A percentile compares a stretch with the other conserved stretches of the same genome.
phyloP scores from a whole-genome alignment of 2,888 invertebrate species.

The Drosophila kuntzei region DNA sequence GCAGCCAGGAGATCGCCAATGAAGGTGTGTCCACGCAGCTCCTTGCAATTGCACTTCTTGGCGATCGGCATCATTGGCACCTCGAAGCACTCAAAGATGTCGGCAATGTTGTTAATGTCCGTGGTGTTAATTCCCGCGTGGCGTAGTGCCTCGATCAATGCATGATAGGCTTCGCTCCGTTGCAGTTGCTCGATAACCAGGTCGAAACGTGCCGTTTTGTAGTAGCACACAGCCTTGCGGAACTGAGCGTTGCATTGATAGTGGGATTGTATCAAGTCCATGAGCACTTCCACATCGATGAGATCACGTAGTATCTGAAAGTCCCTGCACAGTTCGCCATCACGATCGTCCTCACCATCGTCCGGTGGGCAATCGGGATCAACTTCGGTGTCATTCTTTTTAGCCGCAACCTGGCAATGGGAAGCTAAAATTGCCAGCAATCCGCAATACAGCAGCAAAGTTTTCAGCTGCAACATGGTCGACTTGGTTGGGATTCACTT shows the following conservation, averaged over 20 bases:
- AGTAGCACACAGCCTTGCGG: constrained; percentile 63
- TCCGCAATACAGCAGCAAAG: constrained; percentile 27
- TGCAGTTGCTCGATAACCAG: constrained; percentile 49
- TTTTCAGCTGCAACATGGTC: constrained; percentile 48
- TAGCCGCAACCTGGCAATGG: constrained; percentile 1
- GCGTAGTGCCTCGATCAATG: constrained; percentile 42
- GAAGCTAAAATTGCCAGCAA: constrained; percentile 23
- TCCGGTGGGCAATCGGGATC: neutral
- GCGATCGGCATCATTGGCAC: constrained; percentile 36
- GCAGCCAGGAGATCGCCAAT: constrained; percentile 60
- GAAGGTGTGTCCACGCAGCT: constrained; percentile 52
- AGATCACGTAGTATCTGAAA: constrained; percentile 59
- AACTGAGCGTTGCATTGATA: constrained; percentile 59
- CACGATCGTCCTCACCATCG: neutral
- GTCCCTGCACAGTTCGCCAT: constrained; percentile 44
- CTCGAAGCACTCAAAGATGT: constrained; percentile 60
- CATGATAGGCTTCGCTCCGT: constrained; percentile 45
- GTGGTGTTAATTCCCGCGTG: constrained; percentile 49
- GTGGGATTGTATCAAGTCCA: constrained; percentile 52
- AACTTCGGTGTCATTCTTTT: neutral
- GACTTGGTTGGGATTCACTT: constrained; percentile 20
- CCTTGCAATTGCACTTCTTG: constrained; percentile 47
- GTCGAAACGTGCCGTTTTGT: constrained; percentile 50
- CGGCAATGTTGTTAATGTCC: constrained; percentile 52
- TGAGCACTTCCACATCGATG: constrained; percentile 43